Evolutionary conservation across 2,113 vertebrate species (phyloP), one percentile per base, ranked within the genome.

Genomic region (Nesogale talazaci): DNA sequence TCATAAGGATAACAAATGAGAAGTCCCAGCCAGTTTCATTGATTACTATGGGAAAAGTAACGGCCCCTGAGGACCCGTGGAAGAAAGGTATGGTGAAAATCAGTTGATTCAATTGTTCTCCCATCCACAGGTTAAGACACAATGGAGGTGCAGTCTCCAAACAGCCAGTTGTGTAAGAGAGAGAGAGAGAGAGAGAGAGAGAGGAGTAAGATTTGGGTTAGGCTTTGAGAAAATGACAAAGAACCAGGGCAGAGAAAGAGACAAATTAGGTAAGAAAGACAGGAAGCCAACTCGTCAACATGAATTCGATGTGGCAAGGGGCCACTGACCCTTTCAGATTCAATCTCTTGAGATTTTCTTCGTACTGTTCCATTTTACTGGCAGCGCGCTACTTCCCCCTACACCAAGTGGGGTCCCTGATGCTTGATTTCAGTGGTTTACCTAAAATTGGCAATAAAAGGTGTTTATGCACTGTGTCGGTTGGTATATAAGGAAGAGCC

Each of bases 401-500:
- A 46, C 8, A 1, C 36, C 56, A 0, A 25, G 92, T 46, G 9
- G 70, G 76, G 23, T 88, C 89, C 56, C 89, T 82, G 61, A 74
- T 85, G 40, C 56, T 95, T 95, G 81, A 91, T 91, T 94, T 92
- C 70, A 87, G 61, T 42, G 69, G 83, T 95, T 95, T 94, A 86
- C 85, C 79, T 87, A 89, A 92, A 95, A 91, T 81, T 83, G 87
- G 63, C 88, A 86, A 85, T 81, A 90, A 95, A 83, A 88, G 42
- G 67, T 85, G 46, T 93, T 96, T 92, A 86, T 75, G 87, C 87
- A 67, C 63, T 29, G 29, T 63, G 36, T 46, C 12, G 0, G 27
- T 76, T 12, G 69, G 63, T 80, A 80, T 78, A 29, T 40, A 82
- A 91, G 78, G 57, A 92, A 87, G 46, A 88, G 82, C 46, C 14